A percentile compares a stretch with the other conserved stretches of the same genome.
These are phyloP conservation scores for Dendrolimus houi DNA, from an alignment of 2,888 invertebrate species.

Conservation along the genomic window DNA sequence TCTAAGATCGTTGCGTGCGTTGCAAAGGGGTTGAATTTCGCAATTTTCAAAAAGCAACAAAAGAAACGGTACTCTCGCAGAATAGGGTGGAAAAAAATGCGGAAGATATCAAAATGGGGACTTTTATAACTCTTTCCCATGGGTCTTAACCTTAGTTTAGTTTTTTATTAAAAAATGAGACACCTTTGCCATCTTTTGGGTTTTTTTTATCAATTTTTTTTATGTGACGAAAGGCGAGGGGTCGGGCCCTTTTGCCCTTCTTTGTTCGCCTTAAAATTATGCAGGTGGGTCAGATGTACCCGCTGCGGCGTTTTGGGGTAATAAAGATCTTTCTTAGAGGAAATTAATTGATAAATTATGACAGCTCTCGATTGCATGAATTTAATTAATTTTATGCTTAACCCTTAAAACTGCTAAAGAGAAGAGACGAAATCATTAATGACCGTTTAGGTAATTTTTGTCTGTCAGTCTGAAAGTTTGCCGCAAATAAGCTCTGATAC, in stretches of 20 bases:
- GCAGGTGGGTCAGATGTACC: constrained; percentile 65
- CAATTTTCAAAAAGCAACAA: constrained; percentile 39
- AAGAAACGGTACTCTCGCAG: constrained; percentile 53
- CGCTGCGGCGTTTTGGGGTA: constrained; percentile 18
- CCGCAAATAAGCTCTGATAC: no score
- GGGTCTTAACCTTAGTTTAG: constrained; percentile 71
- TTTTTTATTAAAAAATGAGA: constrained; percentile 66
- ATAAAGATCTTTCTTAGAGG: constrained; percentile 12
- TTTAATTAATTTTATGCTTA: no score
- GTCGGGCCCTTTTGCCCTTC: constrained; percentile 49
- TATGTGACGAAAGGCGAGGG: constrained; percentile 43
- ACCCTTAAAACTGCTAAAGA: no score
- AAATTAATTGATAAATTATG: no score
- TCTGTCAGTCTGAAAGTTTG: no score
- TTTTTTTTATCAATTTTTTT: constrained; percentile 46
- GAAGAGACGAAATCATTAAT: no score
- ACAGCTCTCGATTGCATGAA: no score
- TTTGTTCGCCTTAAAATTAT: constrained; percentile 47
- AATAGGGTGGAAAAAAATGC: constrained; percentile 51
- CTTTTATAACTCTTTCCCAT: constrained; percentile 70
- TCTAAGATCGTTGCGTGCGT: constrained; percentile 26
- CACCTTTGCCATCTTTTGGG: constrained; percentile 72
- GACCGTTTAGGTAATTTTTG: no score
- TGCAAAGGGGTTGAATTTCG: constrained; percentile 65
- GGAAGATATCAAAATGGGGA: constrained; percentile 59